Conservation (phyloP, 2,888 invertebrate genomes). For the Himalopsyche kuldschensis region DNA sequence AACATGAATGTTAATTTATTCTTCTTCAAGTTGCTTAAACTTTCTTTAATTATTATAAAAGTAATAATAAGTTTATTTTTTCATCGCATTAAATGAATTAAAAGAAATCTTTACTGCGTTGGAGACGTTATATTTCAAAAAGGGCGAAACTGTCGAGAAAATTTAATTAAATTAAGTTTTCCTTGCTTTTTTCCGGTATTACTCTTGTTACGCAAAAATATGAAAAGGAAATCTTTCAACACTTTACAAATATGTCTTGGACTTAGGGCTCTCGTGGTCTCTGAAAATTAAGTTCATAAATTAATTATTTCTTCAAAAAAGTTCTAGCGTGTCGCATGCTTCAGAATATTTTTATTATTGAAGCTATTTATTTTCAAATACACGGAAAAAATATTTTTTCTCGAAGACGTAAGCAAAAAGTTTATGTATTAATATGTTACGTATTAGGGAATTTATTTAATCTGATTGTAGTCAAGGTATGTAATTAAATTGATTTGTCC, state of each 20-base stretch:
- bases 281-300: not conserved
- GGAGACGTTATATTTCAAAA: not conserved
- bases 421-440: too few relatives aligned
- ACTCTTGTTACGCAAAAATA: conserved; percentile 3
- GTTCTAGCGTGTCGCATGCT: too few relatives aligned
- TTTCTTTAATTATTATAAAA: not conserved
- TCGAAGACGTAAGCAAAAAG: too few relatives aligned
- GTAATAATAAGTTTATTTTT: not conserved
- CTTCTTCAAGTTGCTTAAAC: not conserved
- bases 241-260: not conserved
- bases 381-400: too few relatives aligned
- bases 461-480: too few relatives aligned
- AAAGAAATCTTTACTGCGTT: conserved; percentile 5
- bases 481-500: too few relatives aligned
- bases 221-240: not conserved
- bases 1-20: too few relatives aligned
- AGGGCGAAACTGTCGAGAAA: conserved; percentile 1
- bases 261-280: not conserved
- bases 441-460: too few relatives aligned
- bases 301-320: too few relatives aligned
- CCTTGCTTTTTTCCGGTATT: not conserved
- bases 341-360: too few relatives aligned
- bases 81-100: not conserved
- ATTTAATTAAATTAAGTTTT: conserved; percentile 12
- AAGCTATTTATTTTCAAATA: too few relatives aligned